phyloP scores from a whole-genome alignment of 2,797 vertebrate species.

The Amniataba percoides region DNA sequence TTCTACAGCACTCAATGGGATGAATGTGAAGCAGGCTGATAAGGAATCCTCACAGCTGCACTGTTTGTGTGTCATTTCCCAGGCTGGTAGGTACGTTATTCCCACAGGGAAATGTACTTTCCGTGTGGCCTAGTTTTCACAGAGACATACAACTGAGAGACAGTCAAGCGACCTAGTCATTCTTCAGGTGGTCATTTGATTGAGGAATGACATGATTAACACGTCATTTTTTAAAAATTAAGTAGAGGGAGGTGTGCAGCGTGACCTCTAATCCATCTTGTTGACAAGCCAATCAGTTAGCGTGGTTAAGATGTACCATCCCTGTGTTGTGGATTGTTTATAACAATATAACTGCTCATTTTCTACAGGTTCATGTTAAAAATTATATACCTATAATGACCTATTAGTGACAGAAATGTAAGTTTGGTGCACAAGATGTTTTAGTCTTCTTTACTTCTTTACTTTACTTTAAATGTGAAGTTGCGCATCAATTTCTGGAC shows the following conservation, averaged over 20 bases:
- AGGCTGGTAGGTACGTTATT: constrained; percentile 1
- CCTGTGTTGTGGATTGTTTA: background rate
- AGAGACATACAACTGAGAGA: background rate
- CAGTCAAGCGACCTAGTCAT: background rate
- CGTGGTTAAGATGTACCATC: background rate
- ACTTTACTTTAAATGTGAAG: no score
- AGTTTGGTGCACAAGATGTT: background rate
- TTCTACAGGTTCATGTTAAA: background rate
- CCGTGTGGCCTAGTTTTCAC: constrained; percentile 15
- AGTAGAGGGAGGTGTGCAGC: background rate
- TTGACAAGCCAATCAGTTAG: constrained; percentile 25
- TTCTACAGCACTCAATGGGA: background rate
- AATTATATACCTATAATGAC: background rate
- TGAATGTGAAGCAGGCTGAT: constrained; percentile 2
- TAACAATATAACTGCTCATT: background rate
- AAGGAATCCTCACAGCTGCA: background rate
- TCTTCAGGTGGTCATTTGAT: constrained; percentile 9
- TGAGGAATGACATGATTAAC: background rate
- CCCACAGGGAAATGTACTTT: constrained; percentile 1
- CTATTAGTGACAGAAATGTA: background rate
- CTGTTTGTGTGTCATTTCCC: constrained; percentile 1
- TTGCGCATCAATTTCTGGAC: background rate
- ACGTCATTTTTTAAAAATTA: constrained; percentile 12
- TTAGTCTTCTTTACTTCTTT: background rate
- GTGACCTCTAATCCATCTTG: constrained; percentile 4